These are phyloP conservation scores for Pituophis catenifer DNA, from an alignment of 2,113 vertebrate genomes.

Conservation along the genomic window DNA sequence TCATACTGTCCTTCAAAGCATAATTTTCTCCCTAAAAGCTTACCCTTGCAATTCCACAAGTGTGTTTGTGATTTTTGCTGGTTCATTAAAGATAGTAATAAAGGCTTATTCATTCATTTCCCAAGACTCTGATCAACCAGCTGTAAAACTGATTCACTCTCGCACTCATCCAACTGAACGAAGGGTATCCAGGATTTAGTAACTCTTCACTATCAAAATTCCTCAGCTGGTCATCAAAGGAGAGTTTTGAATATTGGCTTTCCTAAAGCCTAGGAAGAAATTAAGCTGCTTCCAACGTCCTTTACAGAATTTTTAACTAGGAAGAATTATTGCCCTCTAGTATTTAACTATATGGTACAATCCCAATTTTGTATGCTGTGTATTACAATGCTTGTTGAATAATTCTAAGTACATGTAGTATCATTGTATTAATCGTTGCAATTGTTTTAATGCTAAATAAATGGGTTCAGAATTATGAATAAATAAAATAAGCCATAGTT, in stretches of 20 bases:
- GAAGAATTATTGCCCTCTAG: background rate
- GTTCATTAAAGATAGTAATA: background rate
- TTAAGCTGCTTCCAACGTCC: background rate
- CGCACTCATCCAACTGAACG: background rate
- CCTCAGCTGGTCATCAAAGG: background rate
- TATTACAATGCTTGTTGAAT: background rate
- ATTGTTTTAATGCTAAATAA: background rate
- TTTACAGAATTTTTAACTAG: background rate
- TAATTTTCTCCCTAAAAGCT: background rate
- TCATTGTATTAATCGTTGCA: background rate
- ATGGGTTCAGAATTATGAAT: background rate
- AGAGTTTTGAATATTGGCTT: background rate
- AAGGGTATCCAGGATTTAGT: background rate
- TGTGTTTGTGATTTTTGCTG: background rate
- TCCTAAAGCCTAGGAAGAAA: background rate
- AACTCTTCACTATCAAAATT: background rate
- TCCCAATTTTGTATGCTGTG: background rate
- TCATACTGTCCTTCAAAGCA: background rate
- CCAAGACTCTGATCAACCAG: background rate
- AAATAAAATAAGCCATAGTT: background rate
- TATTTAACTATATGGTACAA: background rate
- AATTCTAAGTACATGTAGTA: background rate
- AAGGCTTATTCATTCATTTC: background rate
- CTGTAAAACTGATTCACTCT: background rate
- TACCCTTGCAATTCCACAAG: background rate